Evolutionary conservation across 2,797 vertebrate genomes (phyloP).

Genomic region (Podargus strigoides): DNA sequence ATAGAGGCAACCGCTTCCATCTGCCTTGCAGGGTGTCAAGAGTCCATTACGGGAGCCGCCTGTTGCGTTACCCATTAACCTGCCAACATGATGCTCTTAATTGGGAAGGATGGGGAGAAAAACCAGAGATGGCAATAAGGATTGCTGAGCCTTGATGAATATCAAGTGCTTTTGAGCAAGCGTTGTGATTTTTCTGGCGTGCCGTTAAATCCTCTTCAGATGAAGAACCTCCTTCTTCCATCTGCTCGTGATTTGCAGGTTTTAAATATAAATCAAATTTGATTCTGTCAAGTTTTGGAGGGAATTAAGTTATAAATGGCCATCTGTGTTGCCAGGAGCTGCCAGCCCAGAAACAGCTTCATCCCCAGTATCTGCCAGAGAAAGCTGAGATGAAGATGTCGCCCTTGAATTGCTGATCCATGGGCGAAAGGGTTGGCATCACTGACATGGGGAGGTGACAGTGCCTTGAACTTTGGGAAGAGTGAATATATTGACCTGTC

Average conservation of each 20-base stretch:
- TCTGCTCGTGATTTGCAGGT: not conserved
- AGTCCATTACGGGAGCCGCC: not conserved
- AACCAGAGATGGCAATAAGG: not conserved
- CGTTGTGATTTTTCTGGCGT: not conserved
- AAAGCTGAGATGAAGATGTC: not conserved
- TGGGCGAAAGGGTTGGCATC: not conserved
- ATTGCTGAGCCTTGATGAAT: not conserved
- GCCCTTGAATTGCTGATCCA: not conserved
- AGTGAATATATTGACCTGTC: rapidly evolving
- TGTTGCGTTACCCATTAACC: not conserved
- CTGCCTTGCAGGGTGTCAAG: not conserved
- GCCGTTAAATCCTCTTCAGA: not conserved
- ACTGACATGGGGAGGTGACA: not conserved
- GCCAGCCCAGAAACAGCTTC: not conserved
- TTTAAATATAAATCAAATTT: not conserved
- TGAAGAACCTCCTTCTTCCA: not conserved
- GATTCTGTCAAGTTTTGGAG: not conserved
- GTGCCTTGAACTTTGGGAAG: not conserved
- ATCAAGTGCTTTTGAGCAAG: not conserved
- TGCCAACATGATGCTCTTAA: not conserved
- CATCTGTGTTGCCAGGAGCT: not conserved
- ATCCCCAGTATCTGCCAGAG: not conserved
- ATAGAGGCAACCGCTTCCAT: not conserved
- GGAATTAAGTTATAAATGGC: not conserved
- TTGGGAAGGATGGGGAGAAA: not conserved